Conservation (phyloP, 2,797 vertebrate genomes). For the Bovichtus diacanthus region DNA sequence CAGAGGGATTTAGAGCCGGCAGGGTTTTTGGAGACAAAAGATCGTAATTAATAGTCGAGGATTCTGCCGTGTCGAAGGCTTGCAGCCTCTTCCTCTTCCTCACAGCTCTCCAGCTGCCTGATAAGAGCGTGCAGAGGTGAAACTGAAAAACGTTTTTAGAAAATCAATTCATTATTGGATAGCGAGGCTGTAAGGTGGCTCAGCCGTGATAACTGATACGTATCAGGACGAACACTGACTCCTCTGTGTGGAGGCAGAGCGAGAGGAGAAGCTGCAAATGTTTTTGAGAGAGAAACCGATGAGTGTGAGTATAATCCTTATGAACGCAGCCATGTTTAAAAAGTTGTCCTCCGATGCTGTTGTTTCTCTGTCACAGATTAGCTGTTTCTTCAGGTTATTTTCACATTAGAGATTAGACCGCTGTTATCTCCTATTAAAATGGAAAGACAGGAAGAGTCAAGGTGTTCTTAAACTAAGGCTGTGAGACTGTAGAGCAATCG, state of each 20-base stretch:
- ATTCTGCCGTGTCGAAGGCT: neutral
- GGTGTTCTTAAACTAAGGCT: neutral
- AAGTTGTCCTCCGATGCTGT: constrained; percentile 48
- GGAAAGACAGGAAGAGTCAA: constrained; percentile 39
- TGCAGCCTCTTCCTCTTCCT: constrained; percentile 35
- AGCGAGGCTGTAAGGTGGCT: constrained; percentile 19
- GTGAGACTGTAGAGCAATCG: neutral
- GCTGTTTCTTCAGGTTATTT: constrained; percentile 57
- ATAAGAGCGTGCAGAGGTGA: constrained; percentile 36
- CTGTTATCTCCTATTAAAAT: constrained; percentile 46
- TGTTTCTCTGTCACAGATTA: constrained; percentile 55
- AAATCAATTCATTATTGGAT: constrained; percentile 40
- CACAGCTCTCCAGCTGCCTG: constrained; percentile 21
- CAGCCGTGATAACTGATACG: constrained; percentile 21
- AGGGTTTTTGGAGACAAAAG: constrained; percentile 18
- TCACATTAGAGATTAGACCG: constrained; percentile 64
- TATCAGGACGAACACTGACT: constrained; percentile 39
- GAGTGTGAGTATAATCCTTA: constrained; percentile 37
- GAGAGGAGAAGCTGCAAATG: constrained; percentile 25
- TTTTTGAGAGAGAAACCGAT: constrained; percentile 18
- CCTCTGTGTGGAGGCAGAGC: constrained; percentile 34
- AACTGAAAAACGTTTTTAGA: constrained; percentile 24
- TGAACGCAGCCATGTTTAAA: constrained; percentile 53
- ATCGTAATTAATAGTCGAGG: constrained; percentile 40
- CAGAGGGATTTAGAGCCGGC: constrained; percentile 23